Evolutionary conservation across 2,888 invertebrate genomes (phyloP).

Genomic region (Tenodera sinensis): DNA sequence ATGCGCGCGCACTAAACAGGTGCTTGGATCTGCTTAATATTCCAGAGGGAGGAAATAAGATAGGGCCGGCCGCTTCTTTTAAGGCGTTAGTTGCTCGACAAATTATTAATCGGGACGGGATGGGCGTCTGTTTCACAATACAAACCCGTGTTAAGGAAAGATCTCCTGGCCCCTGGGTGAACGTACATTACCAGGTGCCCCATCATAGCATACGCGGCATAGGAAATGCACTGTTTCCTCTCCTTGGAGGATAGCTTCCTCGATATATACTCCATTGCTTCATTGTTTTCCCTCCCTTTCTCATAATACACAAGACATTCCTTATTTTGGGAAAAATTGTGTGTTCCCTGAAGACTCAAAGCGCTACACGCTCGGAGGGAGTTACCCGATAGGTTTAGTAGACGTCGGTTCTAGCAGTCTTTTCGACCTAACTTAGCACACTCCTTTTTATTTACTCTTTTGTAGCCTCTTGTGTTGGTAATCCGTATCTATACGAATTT

Average conservation of each 20-base stretch:
- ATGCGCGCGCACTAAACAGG: background rate
- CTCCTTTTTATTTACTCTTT: background rate
- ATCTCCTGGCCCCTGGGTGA: conserved; percentile 12
- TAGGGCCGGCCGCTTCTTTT: background rate
- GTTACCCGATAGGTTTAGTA: background rate
- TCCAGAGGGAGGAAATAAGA: background rate
- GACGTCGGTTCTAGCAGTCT: background rate
- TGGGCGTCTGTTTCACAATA: background rate
- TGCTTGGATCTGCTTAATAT: background rate
- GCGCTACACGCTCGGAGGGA: background rate
- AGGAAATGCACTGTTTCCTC: conserved; percentile 3
- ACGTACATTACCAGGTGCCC: conserved; percentile 17
- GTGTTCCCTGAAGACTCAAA: background rate
- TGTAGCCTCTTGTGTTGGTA: too few species aligned
- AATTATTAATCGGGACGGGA: background rate
- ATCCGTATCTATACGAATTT: too few species aligned
- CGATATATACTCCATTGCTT: background rate
- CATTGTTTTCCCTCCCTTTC: background rate
- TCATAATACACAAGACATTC: background rate
- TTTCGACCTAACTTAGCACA: background rate
- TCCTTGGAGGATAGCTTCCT: background rate
- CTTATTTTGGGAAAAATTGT: background rate
- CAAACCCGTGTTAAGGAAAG: background rate
- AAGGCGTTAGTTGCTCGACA: conserved; percentile 5
- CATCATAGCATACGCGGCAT: conserved; percentile 17